phyloP scores from a whole-genome alignment of 2,113 vertebrate genomes.

The Pleuronectes platessa region DNA sequence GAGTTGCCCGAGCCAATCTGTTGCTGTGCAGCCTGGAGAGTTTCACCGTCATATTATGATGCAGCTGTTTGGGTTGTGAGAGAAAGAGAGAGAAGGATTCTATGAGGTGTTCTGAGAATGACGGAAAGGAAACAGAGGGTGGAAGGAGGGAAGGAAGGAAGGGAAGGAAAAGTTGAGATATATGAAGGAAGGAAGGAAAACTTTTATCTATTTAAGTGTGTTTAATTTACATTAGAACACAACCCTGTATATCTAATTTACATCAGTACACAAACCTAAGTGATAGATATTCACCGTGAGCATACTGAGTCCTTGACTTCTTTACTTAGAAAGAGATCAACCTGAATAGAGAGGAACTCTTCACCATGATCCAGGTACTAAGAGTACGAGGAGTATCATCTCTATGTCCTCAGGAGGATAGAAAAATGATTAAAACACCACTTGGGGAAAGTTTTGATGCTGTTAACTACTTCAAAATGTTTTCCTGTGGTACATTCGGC shows the following conservation, averaged over 20 bases:
- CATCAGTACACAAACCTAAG: not conserved
- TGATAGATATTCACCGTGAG: not conserved
- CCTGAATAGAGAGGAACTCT: not conserved
- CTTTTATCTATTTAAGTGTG: not conserved
- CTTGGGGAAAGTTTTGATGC: too few species aligned
- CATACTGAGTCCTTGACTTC: not conserved
- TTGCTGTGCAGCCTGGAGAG: not conserved
- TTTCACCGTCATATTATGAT: not conserved
- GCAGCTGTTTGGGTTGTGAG: slow-evolving; percentile 25
- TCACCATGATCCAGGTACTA: not conserved
- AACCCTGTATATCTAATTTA: not conserved
- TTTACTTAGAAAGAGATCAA: not conserved
- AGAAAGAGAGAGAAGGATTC: not conserved
- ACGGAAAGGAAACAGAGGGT: too few species aligned
- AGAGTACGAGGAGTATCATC: not conserved
- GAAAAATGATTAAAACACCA: too few species aligned
- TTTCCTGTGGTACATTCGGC: too few species aligned
- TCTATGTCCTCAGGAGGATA: not conserved
- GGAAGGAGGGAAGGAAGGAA: not conserved
- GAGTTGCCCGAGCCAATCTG: slow-evolving; percentile 2
- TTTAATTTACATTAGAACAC: not conserved
- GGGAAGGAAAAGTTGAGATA: too few species aligned
- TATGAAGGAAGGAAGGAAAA: not conserved
- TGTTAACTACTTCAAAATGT: too few species aligned
- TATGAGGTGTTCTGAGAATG: not conserved